Base-by-base conservation (phyloP, 1,140 invertebrate genomes). In the Hylyphantes graminicola region DNA sequence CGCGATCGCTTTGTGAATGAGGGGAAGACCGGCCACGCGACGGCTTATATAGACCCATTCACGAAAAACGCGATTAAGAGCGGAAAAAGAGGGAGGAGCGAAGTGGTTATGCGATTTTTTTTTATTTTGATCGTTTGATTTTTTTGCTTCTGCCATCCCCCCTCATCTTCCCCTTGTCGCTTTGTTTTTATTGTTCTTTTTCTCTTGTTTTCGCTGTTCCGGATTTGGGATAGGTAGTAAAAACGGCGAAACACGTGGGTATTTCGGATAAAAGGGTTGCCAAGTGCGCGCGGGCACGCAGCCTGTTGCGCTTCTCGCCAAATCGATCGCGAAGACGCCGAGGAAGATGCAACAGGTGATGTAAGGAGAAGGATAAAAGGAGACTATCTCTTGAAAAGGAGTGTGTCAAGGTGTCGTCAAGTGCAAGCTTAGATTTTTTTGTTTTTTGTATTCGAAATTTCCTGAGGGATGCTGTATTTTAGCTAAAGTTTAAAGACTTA, bases 241-340 rank as follows among this genome's bases (percentile, higher is more conserved):
- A 77, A 78, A 61, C 19, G 67, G 9, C 21, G 79, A 53, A 59
- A 57, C 79, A 81, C 79, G 79, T 81, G 79, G 79, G 79, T 80
- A 68, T 70, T 54, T n/a, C 54, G 53, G 67, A 76, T 15, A 67
- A 50, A 81, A 81, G 79, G 79, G 79, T 81, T 81, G 79, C 79
- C 79, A 73, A 64, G 19, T 70, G 53, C 65, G 64, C 17, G 15
- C 10, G 59, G 35, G 13, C 15, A 4, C 7, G n/a, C 17, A 50
- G 19, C 13, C 19, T 57, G 17, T 13, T 48, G 7, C 50, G n/a
- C 21, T 54, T 67, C 76, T 57, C 76, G 76, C 76, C 76, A 78
- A 78, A 67, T 78, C 50, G 76, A 51, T 48, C 15, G 61, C 35
- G 35, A 35, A 35, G 35, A 35, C 35, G 35, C 35, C 35, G 35